phyloP scores from a whole-genome alignment of 2,113 vertebrate species.

The human (Homo sapiens) region DNA sequence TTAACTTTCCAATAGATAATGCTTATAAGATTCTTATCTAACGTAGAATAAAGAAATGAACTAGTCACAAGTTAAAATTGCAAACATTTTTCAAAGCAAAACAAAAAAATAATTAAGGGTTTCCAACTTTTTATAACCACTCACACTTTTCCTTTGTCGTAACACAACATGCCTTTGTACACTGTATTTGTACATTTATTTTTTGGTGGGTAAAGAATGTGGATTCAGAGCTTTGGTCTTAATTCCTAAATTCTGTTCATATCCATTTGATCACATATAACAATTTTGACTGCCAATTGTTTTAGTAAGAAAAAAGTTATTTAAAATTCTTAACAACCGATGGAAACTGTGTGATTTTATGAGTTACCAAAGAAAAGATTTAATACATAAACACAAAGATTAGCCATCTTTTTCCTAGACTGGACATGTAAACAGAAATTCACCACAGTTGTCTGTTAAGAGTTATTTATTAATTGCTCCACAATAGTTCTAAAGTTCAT shows the following conservation, averaged over 20 bases:
- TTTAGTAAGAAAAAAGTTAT: not conserved
- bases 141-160: not conserved
- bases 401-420: constrained; percentile 34
- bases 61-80: constrained; percentile 42
- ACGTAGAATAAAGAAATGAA: not conserved
- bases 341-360: not conserved
- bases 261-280: not conserved
- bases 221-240: not conserved
- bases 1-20: not conserved
- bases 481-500: constrained; percentile 61
- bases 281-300: not conserved
- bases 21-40: constrained; percentile 31
- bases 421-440: constrained; percentile 60
- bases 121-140: not conserved
- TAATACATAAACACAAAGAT: constrained; percentile 59
- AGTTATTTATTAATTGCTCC: constrained; percentile 71
- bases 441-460: constrained; percentile 45
- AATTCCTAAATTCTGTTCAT: not conserved
- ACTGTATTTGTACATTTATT: not conserved
- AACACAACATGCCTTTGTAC: not conserved
- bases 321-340: constrained; percentile 18
- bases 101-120: constrained; percentile 40
- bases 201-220: not conserved
- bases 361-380: constrained; percentile 47
- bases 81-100: constrained; percentile 53